Evolutionary conservation across 2,888 invertebrate species (phyloP).

Genomic region (Homarus gammarus): DNA sequence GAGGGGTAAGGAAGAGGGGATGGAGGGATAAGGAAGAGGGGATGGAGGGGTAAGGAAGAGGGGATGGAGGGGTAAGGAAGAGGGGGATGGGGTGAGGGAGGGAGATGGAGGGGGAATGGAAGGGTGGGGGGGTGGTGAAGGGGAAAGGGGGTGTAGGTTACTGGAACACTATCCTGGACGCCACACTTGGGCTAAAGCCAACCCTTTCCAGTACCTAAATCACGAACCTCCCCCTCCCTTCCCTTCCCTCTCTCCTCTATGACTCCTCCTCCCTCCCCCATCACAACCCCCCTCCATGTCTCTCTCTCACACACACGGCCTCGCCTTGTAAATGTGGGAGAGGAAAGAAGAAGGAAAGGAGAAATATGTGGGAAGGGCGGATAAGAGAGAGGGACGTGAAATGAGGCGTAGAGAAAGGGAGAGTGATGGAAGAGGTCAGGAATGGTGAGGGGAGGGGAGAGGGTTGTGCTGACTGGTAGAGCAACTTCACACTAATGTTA

Average conservation of each 20-base stretch:
- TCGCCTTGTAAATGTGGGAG: too few relatives aligned
- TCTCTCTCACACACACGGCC: too few relatives aligned
- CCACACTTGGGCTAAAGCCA: too few relatives aligned
- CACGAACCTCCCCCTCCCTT: too few relatives aligned
- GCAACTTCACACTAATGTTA: too few relatives aligned
- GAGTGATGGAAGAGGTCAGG: neutral
- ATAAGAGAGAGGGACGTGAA: neutral
- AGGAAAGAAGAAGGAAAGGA: neutral
- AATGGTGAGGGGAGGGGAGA: neutral
- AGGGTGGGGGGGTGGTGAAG: neutral
- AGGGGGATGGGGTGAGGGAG: neutral
- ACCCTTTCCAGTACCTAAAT: too few relatives aligned
- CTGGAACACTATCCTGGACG: neutral
- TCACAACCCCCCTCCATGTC: too few relatives aligned
- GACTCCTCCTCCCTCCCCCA: too few relatives aligned
- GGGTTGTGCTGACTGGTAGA: too few relatives aligned
- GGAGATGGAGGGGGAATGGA: neutral
- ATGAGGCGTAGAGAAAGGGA: neutral
- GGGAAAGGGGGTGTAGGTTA: neutral
- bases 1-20: neutral
- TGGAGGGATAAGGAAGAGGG: too few relatives aligned
- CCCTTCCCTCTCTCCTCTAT: too few relatives aligned
- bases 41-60: neutral
- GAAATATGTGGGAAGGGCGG: neutral
- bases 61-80: too few relatives aligned